Evolutionary conservation across 2,113 vertebrate genomes (phyloP), one percentile per base, ranked within the genome.

Genomic region (Corapipo altera): DNA sequence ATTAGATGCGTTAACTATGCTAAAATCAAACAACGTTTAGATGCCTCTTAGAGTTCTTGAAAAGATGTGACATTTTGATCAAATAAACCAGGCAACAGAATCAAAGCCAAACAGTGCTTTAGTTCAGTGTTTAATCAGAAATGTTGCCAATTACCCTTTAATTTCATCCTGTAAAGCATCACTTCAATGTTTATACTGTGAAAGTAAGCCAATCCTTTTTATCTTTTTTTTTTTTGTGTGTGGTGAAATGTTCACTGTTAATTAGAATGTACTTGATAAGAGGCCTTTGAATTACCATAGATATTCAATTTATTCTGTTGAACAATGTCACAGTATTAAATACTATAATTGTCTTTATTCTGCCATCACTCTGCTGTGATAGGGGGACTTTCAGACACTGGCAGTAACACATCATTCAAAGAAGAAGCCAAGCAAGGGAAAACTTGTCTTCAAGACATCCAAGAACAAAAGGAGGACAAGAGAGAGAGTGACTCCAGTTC

Each of bases 321-420:
- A 80, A 72, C 86, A 86, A 52, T 93, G 79, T 94, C 80, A 48
- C 15, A 5, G 43, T 96, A 71, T 95, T 88, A 96, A 73, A 59
- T 49, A n/a, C 44, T 15, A 44, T 93, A 46, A 96, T 83, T 33
- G 11, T 73, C 67, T 94, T 64, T 61, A 24, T 86, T 54, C 61
- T 93, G 67, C 61, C 52, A 8, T 85, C 77, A 39, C 49, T 11
- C 65, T 93, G 64, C 79, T 73, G 9, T 37, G 30, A 86, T 49
- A 99, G 99, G 98, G 89, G 99, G 98, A 48, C 99, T 98, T 93
- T 98, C 99, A 93, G 99, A 99, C 97, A 97, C 98, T 89, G 98
- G 99, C 79, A 99, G 98, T 81, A 99, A 98, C 95, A 98, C 98
- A 44, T 96, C 99, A 65, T 98, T 99, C 82, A 99, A 99, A 94